Percentiles rank a stretch among this genome's conserved stretches.
These are phyloP conservation scores for Ophiothrix spiculata DNA, from an alignment of 35 echinoderm and acorn worm species.

Conservation along the genomic window DNA sequence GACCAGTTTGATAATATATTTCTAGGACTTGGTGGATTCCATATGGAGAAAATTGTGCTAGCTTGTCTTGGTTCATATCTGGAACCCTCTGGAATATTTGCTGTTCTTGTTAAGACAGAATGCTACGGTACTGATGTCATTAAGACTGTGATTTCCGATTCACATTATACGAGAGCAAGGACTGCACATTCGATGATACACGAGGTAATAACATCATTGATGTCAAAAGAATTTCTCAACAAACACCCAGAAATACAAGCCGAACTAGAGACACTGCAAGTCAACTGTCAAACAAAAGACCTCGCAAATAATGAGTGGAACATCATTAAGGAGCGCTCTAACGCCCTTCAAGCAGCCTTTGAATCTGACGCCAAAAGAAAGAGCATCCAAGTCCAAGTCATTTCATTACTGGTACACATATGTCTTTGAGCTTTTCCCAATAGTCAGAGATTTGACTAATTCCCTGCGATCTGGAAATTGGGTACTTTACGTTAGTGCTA, in stretches of 20 bases:
- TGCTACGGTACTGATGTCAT: background rate
- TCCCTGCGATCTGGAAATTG: background rate
- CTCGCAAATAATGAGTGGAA: background rate
- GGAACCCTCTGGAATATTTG: background rate
- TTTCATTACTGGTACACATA: background rate
- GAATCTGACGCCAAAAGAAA: background rate
- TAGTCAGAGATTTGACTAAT: background rate
- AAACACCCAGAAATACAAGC: background rate
- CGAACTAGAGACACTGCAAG: background rate
- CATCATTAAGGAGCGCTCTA: background rate
- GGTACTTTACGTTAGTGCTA: background rate
- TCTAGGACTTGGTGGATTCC: conserved; percentile 9
- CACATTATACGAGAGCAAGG: background rate
- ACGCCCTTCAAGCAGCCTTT: background rate
- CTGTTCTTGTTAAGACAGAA: background rate
- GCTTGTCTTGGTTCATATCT: background rate
- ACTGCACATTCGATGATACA: background rate
- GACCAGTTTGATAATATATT: conserved; percentile 6
- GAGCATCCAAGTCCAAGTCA: background rate
- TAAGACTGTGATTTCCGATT: background rate
- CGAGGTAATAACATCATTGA: background rate
- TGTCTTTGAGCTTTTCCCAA: background rate
- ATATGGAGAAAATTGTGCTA: conserved; percentile 9
- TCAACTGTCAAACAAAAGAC: background rate
- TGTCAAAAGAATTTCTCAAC: background rate